Percentiles rank a stretch among this genome's conserved stretches.
phyloP scores from a whole-genome alignment of 2,797 vertebrate genomes.

The Melanotaenia boesemani region DNA sequence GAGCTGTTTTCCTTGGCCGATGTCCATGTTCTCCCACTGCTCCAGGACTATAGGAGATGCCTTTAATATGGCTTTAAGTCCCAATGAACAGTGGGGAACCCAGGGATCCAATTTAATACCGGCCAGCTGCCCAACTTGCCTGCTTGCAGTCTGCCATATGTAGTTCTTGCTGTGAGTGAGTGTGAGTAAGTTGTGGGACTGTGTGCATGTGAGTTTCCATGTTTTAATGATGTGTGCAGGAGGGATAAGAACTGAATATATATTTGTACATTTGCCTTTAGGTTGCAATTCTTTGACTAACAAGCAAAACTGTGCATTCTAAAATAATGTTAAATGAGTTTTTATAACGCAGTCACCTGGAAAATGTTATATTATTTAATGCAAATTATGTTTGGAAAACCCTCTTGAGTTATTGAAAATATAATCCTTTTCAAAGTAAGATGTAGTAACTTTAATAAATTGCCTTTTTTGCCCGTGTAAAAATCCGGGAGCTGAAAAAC shows the following conservation, averaged over 20 bases:
- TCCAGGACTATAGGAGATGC: constrained; percentile 78
- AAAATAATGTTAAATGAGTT: background rate
- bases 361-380: background rate
- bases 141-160: constrained; percentile 74
- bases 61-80: constrained; percentile 84
- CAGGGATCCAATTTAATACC: constrained; percentile 83
- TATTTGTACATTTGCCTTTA: background rate
- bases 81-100: constrained; percentile 79
- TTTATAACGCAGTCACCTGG: background rate
- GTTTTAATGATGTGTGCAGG: constrained; percentile 49
- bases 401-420: background rate
- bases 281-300: background rate
- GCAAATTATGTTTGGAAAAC: background rate
- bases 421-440: background rate
- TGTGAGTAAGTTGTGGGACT: constrained; percentile 42
- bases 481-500: constrained; percentile 6
- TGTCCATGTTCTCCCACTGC: constrained; percentile 79
- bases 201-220: constrained; percentile 30
- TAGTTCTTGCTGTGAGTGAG: constrained; percentile 55
- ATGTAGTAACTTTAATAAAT: background rate
- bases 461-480: background rate
- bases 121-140: constrained; percentile 81
- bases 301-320: background rate
- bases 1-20: constrained; percentile 80
- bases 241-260: constrained; percentile 2